Conservation (phyloP, 2,888 invertebrate species). For the Diloba caeruleocephala region DNA sequence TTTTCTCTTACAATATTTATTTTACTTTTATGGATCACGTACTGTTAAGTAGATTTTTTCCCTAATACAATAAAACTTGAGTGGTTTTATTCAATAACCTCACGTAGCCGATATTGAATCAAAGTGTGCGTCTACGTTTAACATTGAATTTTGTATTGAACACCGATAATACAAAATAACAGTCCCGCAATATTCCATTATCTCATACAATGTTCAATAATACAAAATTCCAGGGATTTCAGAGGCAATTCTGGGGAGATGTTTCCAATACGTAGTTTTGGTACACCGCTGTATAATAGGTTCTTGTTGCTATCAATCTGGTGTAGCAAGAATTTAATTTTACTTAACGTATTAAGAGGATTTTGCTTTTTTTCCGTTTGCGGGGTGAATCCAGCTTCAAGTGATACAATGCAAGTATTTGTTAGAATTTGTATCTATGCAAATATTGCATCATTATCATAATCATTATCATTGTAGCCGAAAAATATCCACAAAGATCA, state of each 20-base stretch:
- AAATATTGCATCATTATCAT: too few relatives aligned
- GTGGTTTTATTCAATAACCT: slow-evolving; percentile 18
- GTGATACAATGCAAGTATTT: too few relatives aligned
- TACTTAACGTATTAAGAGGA: slow-evolving; percentile 4
- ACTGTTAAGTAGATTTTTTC: too few relatives aligned
- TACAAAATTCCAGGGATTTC: slow-evolving; percentile 37
- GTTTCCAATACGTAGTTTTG: slow-evolving; percentile 32
- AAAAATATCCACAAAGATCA: too few relatives aligned
- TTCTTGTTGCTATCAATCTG: slow-evolving; percentile 1
- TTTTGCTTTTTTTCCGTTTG: too few relatives aligned
- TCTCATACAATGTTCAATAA: slow-evolving; percentile 27
- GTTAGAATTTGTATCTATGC: too few relatives aligned
- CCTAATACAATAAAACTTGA: neutral
- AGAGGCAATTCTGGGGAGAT: slow-evolving; percentile 18
- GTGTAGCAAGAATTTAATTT: slow-evolving; percentile 2
- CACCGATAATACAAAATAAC: slow-evolving; percentile 22
- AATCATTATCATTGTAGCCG: too few relatives aligned
- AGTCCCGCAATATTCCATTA: slow-evolving; percentile 31
- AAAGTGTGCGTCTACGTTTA: slow-evolving; percentile 1
- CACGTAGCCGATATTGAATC: neutral
- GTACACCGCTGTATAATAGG: slow-evolving; percentile 9
- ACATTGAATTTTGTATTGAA: slow-evolving; percentile 15
- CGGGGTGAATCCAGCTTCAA: too few relatives aligned
- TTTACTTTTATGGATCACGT: too few relatives aligned
- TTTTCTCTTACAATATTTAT: too few relatives aligned